Base-by-base conservation (phyloP, 2,888 invertebrate genomes). In the Lithophane socia region DNA sequence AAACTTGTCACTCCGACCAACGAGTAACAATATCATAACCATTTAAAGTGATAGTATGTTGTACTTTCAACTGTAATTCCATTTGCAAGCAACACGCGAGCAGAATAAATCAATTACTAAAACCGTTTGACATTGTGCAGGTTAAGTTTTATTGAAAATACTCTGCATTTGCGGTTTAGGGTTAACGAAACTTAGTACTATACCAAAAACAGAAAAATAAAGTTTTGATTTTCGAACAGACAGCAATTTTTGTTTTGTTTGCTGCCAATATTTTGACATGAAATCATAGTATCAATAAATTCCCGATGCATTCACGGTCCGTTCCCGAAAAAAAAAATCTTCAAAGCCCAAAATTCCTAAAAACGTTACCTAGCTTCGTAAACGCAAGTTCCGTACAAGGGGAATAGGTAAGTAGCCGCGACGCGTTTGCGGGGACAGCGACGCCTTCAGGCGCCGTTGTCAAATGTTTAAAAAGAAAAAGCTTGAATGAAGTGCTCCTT, bases 371-470 rank as follows among this genome's bases (percentile, higher is more conserved):
- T 80, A 82, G 81, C 82, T 86, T 78, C 80, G 87, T 86, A 87
- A 90, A 88, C 77, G 84, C 82, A 80, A 82, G 66, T 75, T 67
- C 76, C 71, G 75, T 73, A 82, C 83, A 94, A 93, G 90, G 92
- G 88, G 94, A 94, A 94, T 94, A 93, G 92, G 93, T 93, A 92
- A 94, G 92, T 73, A 89, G 83, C 82, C 84, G 86, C 88, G 86
- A 89, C 91, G 89, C 90, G 86, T 90, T 91, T 88, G 90, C 82
- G 82, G 77, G 75, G 86, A 83, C 85, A 80, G 75, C 87, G 87
- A 90, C 92, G 90, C 92, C 92, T 91, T 77, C n/a, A 85, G 91
- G 91, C 90, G 91, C 80, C 87, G 86, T 87, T 86, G 87, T 87
- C 90, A 90, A 91, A 92, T 91, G 87, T 91, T 91, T 89, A 90